Conservation (phyloP, 2,113 vertebrate species). For the Periophthalmodon schlosseri region DNA sequence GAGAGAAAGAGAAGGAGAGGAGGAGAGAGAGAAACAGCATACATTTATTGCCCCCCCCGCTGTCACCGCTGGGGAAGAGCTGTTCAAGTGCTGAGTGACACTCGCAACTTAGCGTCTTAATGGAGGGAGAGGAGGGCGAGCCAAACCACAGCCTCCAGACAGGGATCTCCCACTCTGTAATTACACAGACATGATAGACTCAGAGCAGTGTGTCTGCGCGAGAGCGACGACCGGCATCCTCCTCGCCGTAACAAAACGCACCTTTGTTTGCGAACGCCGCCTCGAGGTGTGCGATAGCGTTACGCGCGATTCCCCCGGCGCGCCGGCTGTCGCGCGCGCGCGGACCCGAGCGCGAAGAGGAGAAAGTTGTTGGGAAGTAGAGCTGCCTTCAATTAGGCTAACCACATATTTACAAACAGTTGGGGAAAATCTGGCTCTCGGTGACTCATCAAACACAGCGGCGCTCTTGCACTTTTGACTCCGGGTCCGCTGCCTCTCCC, state of each 20-base stretch:
- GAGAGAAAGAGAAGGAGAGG: slow-evolving; percentile 1
- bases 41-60: slow-evolving; percentile 58
- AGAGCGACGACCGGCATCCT: slow-evolving; percentile 2
- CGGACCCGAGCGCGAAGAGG: slow-evolving; percentile 50
- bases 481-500: slow-evolving; percentile 54
- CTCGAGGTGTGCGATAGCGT: slow-evolving; percentile 26
- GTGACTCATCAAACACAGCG: slow-evolving; percentile 71
- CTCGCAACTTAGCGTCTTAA: slow-evolving; percentile 72
- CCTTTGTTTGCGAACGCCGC: slow-evolving; percentile 11
- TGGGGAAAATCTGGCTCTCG: slow-evolving; percentile 59
- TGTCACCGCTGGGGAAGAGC: slow-evolving; percentile 63
- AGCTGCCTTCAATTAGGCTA: slow-evolving; percentile 74
- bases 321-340: slow-evolving; percentile 46
- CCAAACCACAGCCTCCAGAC: slow-evolving; percentile 74
- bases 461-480: slow-evolving; percentile 78
- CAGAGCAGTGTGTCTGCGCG: slow-evolving; percentile 19
- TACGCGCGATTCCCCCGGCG: slow-evolving; percentile 28
- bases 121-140: slow-evolving; percentile 65
- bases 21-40: slow-evolving; percentile 12
- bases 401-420: slow-evolving; percentile 79
- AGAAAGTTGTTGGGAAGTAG: slow-evolving; percentile 70
- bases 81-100: slow-evolving; percentile 69
- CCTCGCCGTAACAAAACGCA: slow-evolving; percentile 20
- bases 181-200: slow-evolving; percentile 67
- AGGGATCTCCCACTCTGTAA: slow-evolving; percentile 69